These are phyloP conservation scores for Oscheius sp. DNA, from an alignment of 2,888 invertebrate species.

Conservation along the genomic window DNA sequence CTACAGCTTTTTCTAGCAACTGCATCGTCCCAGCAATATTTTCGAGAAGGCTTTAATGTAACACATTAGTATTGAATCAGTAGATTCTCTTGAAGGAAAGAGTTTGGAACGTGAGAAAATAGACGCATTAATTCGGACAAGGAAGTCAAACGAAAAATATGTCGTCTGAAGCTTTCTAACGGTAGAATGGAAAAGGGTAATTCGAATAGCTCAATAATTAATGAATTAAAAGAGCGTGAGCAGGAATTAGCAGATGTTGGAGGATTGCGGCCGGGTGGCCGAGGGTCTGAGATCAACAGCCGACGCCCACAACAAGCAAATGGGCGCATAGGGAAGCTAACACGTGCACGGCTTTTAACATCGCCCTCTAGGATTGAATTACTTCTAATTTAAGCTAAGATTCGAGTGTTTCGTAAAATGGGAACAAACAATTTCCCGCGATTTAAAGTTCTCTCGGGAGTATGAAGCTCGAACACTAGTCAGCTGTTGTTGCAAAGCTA, in stretches of 20 bases:
- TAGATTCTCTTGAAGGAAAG: neutral
- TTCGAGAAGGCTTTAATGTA: constrained; percentile 5
- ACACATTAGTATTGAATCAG: neutral
- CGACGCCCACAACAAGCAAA: constrained; percentile 17
- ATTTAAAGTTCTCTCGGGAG: neutral
- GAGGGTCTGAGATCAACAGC: constrained; percentile 3
- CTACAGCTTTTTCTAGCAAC: constrained; percentile 65
- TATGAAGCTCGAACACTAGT: neutral
- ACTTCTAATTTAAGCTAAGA: neutral
- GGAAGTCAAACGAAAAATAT: neutral
- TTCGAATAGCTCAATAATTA: neutral
- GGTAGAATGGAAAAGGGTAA: neutral
- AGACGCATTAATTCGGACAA: too few relatives aligned
- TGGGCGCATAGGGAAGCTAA: neutral
- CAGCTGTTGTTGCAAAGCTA: constrained; percentile 11
- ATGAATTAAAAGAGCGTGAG: neutral
- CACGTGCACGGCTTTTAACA: neutral
- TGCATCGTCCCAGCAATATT: constrained; percentile 58
- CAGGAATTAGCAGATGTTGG: constrained; percentile 17
- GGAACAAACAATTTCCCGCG: neutral
- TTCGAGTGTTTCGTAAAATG: neutral
- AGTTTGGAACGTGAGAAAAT: too few relatives aligned
- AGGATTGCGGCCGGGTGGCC: constrained; percentile 12
- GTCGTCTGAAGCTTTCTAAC: neutral
- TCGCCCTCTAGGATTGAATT: neutral